A percentile compares a stretch with the other conserved stretches of the same genome.
These are phyloP conservation scores for Pheosia gnoma DNA, from an alignment of 2,888 invertebrate genomes.

Conservation along the genomic window DNA sequence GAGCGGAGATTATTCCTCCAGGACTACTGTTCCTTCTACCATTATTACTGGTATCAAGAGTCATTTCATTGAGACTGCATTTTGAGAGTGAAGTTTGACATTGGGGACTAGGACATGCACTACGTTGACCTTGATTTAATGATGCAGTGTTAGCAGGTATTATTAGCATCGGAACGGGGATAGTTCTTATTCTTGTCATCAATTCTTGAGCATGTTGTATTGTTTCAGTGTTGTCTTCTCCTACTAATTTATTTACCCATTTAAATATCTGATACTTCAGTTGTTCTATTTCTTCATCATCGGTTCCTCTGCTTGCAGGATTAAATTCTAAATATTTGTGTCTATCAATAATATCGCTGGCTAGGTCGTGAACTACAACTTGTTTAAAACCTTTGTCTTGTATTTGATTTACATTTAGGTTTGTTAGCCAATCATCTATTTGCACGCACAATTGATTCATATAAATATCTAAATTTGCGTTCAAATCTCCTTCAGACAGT, in stretches of 20 bases:
- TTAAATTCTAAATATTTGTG: conserved; percentile 61
- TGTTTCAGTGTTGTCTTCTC: conserved; percentile 49
- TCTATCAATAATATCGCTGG: conserved; percentile 65
- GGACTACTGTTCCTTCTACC: not conserved
- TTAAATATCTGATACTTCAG: conserved; percentile 71
- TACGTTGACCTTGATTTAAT: not conserved
- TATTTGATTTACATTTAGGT: conserved; percentile 38
- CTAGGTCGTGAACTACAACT: conserved; percentile 55
- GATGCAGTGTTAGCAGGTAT: conserved; percentile 9
- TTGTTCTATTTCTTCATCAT: conserved; percentile 59
- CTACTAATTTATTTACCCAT: conserved; percentile 63
- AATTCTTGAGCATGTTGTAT: conserved; percentile 53
- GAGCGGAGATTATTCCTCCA: not conserved
- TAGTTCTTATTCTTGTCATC: conserved; percentile 52
- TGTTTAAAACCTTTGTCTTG: conserved; percentile 41
- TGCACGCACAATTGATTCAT: conserved; percentile 45
- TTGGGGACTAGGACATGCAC: not conserved
- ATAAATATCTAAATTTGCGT: conserved; percentile 41
- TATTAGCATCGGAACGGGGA: conserved; percentile 48
- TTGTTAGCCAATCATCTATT: conserved; percentile 62
- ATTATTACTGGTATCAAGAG: not conserved
- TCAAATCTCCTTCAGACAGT: conserved; percentile 35
- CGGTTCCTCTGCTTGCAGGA: conserved; percentile 32
- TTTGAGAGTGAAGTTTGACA: not conserved
- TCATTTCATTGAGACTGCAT: not conserved